phyloP scores from a whole-genome alignment of 2,797 vertebrate species.

The Sebastes iracundus region DNA sequence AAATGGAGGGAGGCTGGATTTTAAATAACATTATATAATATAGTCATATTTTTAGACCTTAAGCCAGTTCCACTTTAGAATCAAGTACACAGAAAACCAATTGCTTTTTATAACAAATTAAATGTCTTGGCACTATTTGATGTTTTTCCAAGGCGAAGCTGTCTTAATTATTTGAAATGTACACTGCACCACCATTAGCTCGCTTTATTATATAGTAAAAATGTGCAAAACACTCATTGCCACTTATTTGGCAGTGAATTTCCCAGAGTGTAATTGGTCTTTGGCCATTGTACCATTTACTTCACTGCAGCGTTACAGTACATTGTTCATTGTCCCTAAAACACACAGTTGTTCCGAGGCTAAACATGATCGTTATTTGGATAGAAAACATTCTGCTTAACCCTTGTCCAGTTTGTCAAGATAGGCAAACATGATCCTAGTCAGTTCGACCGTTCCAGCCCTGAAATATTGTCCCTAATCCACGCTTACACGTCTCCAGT shows the following conservation, averaged over 20 bases:
- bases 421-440: conserved; percentile 52
- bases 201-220: conserved; percentile 33
- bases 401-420: conserved; percentile 43
- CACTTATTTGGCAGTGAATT: conserved; percentile 22
- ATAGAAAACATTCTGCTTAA: conserved; percentile 51
- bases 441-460: conserved; percentile 30
- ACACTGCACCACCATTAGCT: not conserved
- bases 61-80: conserved; percentile 13
- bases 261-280: conserved; percentile 14
- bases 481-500: conserved; percentile 26
- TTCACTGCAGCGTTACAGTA: conserved; percentile 1
- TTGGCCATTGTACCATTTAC: conserved; percentile 3
- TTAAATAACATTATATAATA: conserved; percentile 54
- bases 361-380: conserved; percentile 44
- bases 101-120: conserved; percentile 19
- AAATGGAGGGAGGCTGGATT: conserved; percentile 49
- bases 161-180: conserved; percentile 28
- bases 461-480: conserved; percentile 54
- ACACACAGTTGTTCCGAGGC: conserved; percentile 24
- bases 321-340: conserved; percentile 42
- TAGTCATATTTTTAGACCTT: conserved; percentile 28
- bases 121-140: conserved; percentile 7
- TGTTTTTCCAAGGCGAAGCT: conserved; percentile 19
- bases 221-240: conserved; percentile 27
- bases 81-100: conserved; percentile 13